phyloP scores from a whole-genome alignment of 1,140 invertebrate genomes.

The Fopius arisanus region DNA sequence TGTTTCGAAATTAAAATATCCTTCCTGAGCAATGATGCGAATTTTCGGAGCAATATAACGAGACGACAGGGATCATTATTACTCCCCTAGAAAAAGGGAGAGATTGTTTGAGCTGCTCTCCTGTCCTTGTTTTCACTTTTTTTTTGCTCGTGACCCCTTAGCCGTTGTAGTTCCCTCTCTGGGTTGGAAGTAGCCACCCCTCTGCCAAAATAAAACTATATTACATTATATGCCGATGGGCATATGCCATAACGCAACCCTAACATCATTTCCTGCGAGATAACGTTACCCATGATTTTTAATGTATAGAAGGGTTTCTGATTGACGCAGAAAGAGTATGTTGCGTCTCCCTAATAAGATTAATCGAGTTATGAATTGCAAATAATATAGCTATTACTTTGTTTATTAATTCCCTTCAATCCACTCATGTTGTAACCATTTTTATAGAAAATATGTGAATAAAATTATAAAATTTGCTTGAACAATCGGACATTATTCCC shows the following conservation, averaged over 20 bases:
- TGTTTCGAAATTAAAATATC: slow-evolving; percentile 54
- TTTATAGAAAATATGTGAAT: no score
- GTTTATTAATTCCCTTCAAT: no score
- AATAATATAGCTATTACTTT: slow-evolving; percentile 30
- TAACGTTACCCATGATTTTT: slow-evolving; percentile 58
- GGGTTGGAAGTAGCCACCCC: slow-evolving; percentile 14
- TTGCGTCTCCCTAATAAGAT: slow-evolving; percentile 48
- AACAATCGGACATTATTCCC: no score
- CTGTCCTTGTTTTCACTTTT: neutral
- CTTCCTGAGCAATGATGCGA: slow-evolving; percentile 48
- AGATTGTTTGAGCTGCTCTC: slow-evolving; percentile 2
- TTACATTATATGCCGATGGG: slow-evolving; percentile 38
- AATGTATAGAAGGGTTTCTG: slow-evolving; percentile 40
- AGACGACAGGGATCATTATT: slow-evolving; percentile 1
- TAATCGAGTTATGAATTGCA: slow-evolving; percentile 44
- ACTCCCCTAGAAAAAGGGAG: neutral
- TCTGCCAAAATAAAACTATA: slow-evolving; percentile 24
- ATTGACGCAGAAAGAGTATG: slow-evolving; percentile 12
- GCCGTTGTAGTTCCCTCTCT: slow-evolving; percentile 19
- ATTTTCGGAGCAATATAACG: slow-evolving; percentile 27
- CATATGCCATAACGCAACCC: slow-evolving; percentile 41
- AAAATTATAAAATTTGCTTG: no score
- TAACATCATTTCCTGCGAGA: slow-evolving; percentile 36
- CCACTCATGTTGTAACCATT: no score
- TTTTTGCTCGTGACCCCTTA: slow-evolving; percentile 24